Evolutionary conservation across 1,140 invertebrate species (phyloP).

Genomic region (Radopholus similis): DNA sequence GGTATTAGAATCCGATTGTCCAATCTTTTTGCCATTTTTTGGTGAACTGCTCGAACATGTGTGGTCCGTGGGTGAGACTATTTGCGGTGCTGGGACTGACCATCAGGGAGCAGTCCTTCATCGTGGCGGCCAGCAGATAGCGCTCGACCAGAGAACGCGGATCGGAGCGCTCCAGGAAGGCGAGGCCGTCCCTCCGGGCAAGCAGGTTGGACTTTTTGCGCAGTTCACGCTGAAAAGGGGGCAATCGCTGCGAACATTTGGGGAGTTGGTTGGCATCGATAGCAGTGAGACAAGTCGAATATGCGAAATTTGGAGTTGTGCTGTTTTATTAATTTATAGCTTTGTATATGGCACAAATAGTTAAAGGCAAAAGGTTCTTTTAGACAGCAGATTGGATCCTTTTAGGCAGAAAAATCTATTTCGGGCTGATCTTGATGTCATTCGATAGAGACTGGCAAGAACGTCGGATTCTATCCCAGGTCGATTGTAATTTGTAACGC

Average conservation of each 20-base stretch:
- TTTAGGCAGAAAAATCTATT: neutral
- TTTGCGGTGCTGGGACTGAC: constrained; percentile 33
- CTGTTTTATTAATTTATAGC: no score
- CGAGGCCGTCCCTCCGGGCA: neutral
- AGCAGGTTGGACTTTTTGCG: constrained; percentile 39
- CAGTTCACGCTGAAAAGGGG: constrained; percentile 40
- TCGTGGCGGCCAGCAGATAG: constrained; percentile 57
- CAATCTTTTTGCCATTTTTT: neutral
- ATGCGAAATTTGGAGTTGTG: no score
- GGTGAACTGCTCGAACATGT: neutral
- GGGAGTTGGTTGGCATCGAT: no score
- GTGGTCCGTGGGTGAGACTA: neutral
- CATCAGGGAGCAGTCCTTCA: constrained; percentile 56
- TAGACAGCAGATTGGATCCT: neutral
- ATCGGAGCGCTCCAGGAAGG: constrained; percentile 31
- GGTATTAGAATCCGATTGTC: neutral
- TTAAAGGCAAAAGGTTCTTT: neutral
- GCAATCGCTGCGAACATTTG: no score
- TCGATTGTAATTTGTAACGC: no score
- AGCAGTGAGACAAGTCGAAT: no score
- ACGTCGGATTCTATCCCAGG: no score
- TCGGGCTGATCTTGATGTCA: no score
- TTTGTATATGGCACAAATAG: no score
- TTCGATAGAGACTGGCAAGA: no score
- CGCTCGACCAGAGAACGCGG: constrained; percentile 43